Evolutionary conservation across 2,113 vertebrate species (phyloP).

Genomic region (Antechinus flavipes): DNA sequence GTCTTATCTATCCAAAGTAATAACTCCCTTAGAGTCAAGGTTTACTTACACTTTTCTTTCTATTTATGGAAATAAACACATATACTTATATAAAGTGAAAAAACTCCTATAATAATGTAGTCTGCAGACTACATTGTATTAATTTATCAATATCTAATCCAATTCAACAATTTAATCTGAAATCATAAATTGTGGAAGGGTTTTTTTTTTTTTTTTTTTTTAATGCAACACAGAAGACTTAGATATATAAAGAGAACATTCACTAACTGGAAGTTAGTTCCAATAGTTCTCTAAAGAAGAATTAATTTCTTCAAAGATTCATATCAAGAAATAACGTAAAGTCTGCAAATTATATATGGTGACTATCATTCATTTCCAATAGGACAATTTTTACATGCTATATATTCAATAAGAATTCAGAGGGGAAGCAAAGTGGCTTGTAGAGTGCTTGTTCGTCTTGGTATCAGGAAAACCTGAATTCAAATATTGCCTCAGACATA

Average conservation of each 20-base stretch:
- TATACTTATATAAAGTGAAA: too few species aligned
- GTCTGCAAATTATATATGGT: background rate
- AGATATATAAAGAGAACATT: background rate
- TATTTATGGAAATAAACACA: too few species aligned
- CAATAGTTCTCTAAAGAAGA: background rate
- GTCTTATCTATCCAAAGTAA: background rate
- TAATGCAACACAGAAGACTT: background rate
- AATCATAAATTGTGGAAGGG: background rate
- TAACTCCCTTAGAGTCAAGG: background rate
- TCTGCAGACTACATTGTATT: too few species aligned
- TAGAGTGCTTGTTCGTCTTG: background rate
- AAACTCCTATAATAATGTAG: too few species aligned
- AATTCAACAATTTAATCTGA: background rate
- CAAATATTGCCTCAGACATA: background rate
- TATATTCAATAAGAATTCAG: background rate
- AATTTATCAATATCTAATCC: too few species aligned
- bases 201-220: background rate
- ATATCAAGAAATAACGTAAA: background rate
- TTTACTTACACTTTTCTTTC: too few species aligned
- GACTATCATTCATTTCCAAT: background rate
- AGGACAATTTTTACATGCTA: background rate
- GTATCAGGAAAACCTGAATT: background rate
- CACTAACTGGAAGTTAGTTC: background rate
- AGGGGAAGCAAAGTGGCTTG: background rate
- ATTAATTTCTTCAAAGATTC: background rate